A percentile compares a stretch with the other conserved stretches of the same genome.
Evolutionary conservation across 2,113 vertebrate genomes (phyloP).

Genomic region (Seriola quinqueradiata): DNA sequence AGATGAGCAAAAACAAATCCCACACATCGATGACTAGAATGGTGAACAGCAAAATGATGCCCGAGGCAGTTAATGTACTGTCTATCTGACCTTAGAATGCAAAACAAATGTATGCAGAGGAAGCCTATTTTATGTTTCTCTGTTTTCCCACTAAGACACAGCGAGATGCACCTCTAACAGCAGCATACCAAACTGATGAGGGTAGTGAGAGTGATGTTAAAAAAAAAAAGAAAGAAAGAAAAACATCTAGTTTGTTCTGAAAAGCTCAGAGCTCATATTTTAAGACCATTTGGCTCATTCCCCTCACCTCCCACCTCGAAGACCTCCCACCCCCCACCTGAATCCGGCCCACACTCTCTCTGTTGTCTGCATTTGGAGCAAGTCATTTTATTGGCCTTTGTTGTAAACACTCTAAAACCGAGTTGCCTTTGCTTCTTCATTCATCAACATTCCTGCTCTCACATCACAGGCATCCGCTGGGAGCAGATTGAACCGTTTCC

Average conservation of each 20-base stretch:
- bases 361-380: conserved; percentile 38
- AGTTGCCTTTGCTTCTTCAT: conserved; percentile 18
- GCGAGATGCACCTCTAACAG: conserved; percentile 33
- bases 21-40: background rate
- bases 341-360: conserved; percentile 5
- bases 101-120: background rate
- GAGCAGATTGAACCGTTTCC: conserved; percentile 33
- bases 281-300: conserved; percentile 60
- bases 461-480: conserved; percentile 23
- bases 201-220: conserved; percentile 52
- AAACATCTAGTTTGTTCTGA: conserved; percentile 48
- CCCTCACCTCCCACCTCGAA: background rate
- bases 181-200: conserved; percentile 75
- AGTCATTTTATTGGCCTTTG: conserved; percentile 41
- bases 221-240: background rate
- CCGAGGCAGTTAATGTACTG: background rate
- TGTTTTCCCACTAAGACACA: conserved; percentile 17
- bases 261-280: conserved; percentile 64
- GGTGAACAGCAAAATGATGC: background rate
- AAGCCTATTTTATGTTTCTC: background rate
- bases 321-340: background rate
- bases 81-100: background rate
- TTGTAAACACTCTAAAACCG: conserved; percentile 40
- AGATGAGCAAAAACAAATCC: background rate
- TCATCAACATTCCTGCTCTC: conserved; percentile 63